Percentiles rank a stretch among this genome's conserved stretches.
These are phyloP conservation scores for Neoaliturus tenellus DNA, from an alignment of 2,888 invertebrate species.

Conservation along the genomic window DNA sequence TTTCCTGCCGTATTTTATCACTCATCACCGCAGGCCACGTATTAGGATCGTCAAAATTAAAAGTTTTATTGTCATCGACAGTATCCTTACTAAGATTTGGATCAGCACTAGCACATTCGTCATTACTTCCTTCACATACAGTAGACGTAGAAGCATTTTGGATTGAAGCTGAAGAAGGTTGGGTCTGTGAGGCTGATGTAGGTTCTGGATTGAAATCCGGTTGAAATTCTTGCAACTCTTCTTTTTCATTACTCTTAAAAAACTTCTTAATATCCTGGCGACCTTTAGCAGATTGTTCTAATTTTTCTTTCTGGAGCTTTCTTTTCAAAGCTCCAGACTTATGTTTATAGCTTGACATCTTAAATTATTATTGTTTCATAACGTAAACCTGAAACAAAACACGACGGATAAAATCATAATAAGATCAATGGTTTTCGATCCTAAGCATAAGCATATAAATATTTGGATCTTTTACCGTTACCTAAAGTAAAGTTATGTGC, in stretches of 20 bases:
- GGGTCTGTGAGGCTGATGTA: constrained; percentile 11
- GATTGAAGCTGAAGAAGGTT: constrained; percentile 25
- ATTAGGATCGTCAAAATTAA: constrained; percentile 14
- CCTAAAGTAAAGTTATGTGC: not conserved
- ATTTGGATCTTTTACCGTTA: not conserved
- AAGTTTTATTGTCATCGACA: not conserved
- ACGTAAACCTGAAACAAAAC: constrained; percentile 8
- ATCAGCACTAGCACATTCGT: not conserved
- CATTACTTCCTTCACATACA: not conserved
- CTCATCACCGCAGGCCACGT: constrained; percentile 28
- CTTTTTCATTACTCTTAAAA: constrained; percentile 29
- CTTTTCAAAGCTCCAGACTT: constrained; percentile 43
- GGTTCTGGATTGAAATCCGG: not conserved
- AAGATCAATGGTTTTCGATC: not conserved
- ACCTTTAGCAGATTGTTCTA: constrained; percentile 13
- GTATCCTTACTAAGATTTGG: constrained; percentile 5
- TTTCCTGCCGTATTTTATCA: constrained; percentile 42
- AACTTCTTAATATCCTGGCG: constrained; percentile 35
- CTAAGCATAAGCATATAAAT: not conserved
- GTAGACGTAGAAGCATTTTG: constrained; percentile 18
- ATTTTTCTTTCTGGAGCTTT: constrained; percentile 38
- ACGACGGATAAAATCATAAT: not conserved
- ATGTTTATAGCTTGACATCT: constrained; percentile 34
- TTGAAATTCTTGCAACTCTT: constrained; percentile 16
- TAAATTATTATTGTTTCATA: not conserved